These are phyloP conservation scores for Drosophila antonietae DNA, from an alignment of 2,888 invertebrate species.

Conservation along the genomic window DNA sequence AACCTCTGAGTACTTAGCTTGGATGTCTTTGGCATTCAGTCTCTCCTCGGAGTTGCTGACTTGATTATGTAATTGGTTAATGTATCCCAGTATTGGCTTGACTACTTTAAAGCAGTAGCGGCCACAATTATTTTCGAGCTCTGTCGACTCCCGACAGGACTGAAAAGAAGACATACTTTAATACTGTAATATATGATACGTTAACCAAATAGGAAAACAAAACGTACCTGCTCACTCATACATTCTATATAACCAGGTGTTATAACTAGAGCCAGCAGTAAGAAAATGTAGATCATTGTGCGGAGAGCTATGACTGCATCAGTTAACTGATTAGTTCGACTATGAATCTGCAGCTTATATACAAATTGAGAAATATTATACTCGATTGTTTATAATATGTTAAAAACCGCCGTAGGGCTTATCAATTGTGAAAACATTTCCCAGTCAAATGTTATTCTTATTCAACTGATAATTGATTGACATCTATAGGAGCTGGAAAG, in stretches of 20 bases:
- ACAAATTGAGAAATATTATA: not conserved
- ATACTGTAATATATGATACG: not conserved
- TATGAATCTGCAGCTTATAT: not conserved
- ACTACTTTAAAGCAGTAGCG: constrained; percentile 2
- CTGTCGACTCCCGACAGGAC: not conserved
- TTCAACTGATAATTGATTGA: not conserved
- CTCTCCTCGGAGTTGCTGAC: not conserved
- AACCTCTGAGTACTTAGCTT: not conserved
- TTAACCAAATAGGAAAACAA: not conserved
- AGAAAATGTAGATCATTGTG: not conserved
- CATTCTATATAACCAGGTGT: not conserved
- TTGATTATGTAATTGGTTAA: not conserved
- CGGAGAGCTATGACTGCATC: not conserved
- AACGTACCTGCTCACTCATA: not conserved
- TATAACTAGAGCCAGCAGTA: not conserved
- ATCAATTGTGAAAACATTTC: not conserved
- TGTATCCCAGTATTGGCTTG: not conserved
- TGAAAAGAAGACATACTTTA: not conserved
- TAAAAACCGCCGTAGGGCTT: not conserved
- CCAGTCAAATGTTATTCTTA: not conserved
- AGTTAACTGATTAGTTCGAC: not conserved
- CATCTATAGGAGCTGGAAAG: no score
- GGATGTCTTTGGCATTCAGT: not conserved
- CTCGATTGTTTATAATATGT: not conserved
- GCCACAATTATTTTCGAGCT: not conserved